Evolutionary conservation across 2,888 invertebrate genomes (phyloP).

Genomic region (Spialia ferax): DNA sequence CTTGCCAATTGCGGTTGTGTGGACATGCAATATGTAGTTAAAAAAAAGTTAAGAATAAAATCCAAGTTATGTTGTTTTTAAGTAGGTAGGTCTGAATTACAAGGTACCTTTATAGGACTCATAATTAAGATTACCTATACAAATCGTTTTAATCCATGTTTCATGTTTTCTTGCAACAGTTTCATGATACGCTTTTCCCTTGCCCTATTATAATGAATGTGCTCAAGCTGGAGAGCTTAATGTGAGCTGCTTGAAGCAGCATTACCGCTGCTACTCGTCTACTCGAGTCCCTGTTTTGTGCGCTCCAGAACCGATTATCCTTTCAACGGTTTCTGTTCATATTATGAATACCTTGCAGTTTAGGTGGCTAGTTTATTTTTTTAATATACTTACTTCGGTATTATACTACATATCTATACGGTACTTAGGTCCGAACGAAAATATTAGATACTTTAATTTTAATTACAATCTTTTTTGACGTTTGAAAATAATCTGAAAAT

Average conservation of each 20-base stretch:
- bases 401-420: no score
- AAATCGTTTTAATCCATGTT: background rate
- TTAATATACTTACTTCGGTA: no score
- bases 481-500: no score
- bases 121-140: background rate
- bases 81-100: no score
- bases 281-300: background rate
- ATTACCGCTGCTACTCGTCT: background rate
- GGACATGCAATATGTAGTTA: no score
- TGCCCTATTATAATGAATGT: constrained; percentile 3
- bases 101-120: no score
- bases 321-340: background rate
- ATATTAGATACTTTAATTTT: no score
- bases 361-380: background rate
- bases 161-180: background rate
- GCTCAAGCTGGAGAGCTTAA: constrained; percentile 10
- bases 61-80: no score
- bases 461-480: no score
- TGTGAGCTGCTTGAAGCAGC: constrained; percentile 7
- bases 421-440: no score
- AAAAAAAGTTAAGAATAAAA: no score
- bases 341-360: background rate
- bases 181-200: background rate
- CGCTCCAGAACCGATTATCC: background rate
- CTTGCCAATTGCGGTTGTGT: no score